Evolutionary conservation across 2,888 invertebrate genomes (phyloP).

Genomic region (Limnephilus marmoratus): DNA sequence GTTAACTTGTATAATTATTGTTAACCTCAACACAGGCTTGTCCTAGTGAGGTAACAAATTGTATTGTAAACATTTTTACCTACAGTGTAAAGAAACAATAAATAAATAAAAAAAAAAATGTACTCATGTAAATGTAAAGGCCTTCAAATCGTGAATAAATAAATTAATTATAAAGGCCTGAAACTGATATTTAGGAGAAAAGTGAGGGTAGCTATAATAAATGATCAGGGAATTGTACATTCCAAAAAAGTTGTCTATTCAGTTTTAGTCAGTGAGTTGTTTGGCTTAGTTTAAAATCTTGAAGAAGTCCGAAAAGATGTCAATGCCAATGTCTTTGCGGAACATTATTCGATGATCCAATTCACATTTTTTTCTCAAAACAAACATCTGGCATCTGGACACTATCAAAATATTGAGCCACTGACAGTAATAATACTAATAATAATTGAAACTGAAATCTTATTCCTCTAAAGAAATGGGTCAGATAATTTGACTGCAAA

Average conservation of each 20-base stretch:
- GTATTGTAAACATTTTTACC: no score
- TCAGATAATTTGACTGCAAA: slow-evolving; percentile 10
- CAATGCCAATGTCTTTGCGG: neutral
- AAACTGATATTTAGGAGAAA: no score
- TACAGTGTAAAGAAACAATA: no score
- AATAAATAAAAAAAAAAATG: no score
- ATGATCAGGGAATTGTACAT: no score
- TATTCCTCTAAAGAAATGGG: slow-evolving; percentile 12
- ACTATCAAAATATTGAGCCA: neutral
- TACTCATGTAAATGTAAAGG: no score
- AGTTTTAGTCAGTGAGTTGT: neutral
- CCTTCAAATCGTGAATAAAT: no score
- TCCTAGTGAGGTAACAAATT: no score
- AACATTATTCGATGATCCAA: neutral
- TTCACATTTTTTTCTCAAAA: neutral
- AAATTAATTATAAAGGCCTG: no score
- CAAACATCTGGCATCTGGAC: neutral
- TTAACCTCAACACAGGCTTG: no score
- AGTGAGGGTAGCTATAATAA: no score
- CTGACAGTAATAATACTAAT: neutral
- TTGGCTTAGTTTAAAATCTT: neutral
- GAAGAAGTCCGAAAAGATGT: neutral
- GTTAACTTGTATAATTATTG: no score
- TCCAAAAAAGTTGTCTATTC: neutral
- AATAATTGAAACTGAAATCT: neutral